A percentile compares a stretch with the other conserved stretches of the same genome.
Conservation (phyloP, 2,888 invertebrate genomes). For the Rhopalosiphum nymphaeae region DNA sequence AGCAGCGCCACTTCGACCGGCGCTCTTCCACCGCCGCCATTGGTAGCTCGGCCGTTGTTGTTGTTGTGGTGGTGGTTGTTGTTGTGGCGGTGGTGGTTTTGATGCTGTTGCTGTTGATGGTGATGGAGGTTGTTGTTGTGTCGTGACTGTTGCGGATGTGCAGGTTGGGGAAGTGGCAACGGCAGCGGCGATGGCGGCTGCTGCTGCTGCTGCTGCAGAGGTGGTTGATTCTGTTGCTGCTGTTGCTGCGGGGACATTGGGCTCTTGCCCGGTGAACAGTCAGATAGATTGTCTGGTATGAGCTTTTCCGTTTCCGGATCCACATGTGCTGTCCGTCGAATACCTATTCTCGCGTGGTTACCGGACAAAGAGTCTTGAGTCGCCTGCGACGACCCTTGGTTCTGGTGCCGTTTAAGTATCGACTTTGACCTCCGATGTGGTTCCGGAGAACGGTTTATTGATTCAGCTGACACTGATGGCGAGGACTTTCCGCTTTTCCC, state of each 20-base stretch:
- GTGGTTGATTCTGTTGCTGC: constrained; percentile 64
- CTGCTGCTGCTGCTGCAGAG: background rate
- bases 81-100: background rate
- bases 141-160: constrained; percentile 67
- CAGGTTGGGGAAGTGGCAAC: constrained; percentile 66
- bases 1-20: constrained; percentile 70
- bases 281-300: constrained; percentile 77
- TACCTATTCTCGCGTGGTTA: constrained; percentile 70
- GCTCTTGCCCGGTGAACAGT: constrained; percentile 71
- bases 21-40: background rate
- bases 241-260: constrained; percentile 70
- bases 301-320: constrained; percentile 84
- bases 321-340: constrained; percentile 70
- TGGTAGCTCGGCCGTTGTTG: constrained; percentile 61
- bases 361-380: constrained; percentile 44
- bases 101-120: constrained; percentile 9
- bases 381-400: constrained; percentile 16
- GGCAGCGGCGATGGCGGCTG: constrained; percentile 50
- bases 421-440: constrained; percentile 80
- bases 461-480: constrained; percentile 78
- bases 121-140: constrained; percentile 68
- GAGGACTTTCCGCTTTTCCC: constrained; percentile 76
- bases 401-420: constrained; percentile 82
- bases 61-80: constrained; percentile 55
- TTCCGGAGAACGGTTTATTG: constrained; percentile 78